phyloP scores from a whole-genome alignment of 2,113 vertebrate species.

The Hippocampus mohnikei region DNA sequence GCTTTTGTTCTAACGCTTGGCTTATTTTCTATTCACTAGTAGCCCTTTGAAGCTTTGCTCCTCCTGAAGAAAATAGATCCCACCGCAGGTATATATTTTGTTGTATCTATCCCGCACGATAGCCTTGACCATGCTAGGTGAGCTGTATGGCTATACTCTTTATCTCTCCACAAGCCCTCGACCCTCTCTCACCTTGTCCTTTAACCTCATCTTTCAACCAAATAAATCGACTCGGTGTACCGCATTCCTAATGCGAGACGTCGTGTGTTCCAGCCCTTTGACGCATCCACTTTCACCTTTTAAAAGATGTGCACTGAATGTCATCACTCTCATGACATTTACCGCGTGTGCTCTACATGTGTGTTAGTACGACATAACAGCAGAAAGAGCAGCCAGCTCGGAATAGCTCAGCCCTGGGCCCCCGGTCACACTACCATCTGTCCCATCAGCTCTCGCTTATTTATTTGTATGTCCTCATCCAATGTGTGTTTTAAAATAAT shows the following conservation, averaged over 20 bases:
- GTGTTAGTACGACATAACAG: neutral
- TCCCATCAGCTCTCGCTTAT: conserved; percentile 50
- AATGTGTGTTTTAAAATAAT: conserved; percentile 52
- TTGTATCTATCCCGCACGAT: neutral
- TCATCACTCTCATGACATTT: conserved; percentile 54
- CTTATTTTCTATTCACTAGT: neutral
- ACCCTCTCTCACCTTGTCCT: conserved; percentile 22
- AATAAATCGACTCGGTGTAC: conserved; percentile 46
- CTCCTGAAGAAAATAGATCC: neutral
- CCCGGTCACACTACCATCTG: conserved; percentile 43
- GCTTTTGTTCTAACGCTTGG: neutral
- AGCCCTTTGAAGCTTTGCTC: neutral
- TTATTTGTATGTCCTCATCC: conserved; percentile 35
- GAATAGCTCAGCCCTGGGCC: conserved; percentile 27
- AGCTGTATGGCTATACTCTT: conserved; percentile 20
- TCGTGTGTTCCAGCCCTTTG: conserved; percentile 17
- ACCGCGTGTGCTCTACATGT: conserved; percentile 1
- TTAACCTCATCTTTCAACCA: conserved; percentile 54
- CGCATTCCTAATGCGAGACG: conserved; percentile 23
- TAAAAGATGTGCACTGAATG: conserved; percentile 53
- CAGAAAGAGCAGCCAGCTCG: conserved; percentile 22
- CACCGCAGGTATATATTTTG: neutral
- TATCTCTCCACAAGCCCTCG: conserved; percentile 21
- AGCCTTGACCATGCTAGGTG: conserved; percentile 17
- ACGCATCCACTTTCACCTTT: conserved; percentile 54